Conservation (phyloP, 1,140 invertebrate genomes). For the Macrocentrus cingulum region DNA sequence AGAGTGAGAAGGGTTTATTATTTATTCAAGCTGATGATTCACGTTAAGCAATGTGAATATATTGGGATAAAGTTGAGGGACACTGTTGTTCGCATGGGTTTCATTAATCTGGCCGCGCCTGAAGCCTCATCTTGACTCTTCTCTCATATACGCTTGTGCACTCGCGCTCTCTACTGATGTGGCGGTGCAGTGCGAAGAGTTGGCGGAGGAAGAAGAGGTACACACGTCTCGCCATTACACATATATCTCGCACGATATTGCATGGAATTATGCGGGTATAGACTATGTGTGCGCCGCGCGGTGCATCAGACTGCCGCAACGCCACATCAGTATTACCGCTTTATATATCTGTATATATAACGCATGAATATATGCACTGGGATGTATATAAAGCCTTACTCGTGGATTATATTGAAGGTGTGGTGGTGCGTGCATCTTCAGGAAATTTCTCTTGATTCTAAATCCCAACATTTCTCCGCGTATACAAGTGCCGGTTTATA, state of each 20-base stretch:
- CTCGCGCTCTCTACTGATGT: slow-evolving; percentile 7
- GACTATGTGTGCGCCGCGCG: no score
- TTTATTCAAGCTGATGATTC: no score
- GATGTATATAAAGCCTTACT: no score
- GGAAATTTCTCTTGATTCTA: no score
- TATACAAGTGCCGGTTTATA: no score
- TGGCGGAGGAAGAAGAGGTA: not conserved
- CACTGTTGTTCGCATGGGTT: slow-evolving; percentile 41
- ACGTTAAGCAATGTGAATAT: not conserved
- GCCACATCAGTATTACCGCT: not conserved
- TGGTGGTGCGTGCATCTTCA: no score
- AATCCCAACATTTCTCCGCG: no score
- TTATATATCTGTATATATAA: not conserved
- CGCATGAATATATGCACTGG: no score
- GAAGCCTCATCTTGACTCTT: slow-evolving; percentile 31
- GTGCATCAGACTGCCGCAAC: not conserved
- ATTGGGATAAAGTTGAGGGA: slow-evolving; percentile 33
- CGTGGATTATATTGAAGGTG: no score
- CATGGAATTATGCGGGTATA: slow-evolving; percentile 13
- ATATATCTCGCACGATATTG: slow-evolving; percentile 20
- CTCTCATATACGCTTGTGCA: slow-evolving; percentile 1
- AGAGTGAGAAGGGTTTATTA: no score
- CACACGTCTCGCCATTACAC: slow-evolving; percentile 6
- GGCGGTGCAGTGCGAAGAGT: not conserved
- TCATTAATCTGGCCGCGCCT: slow-evolving; percentile 51